Evolutionary conservation across 2,113 vertebrate genomes (phyloP).

Genomic region (Caracal caracal): DNA sequence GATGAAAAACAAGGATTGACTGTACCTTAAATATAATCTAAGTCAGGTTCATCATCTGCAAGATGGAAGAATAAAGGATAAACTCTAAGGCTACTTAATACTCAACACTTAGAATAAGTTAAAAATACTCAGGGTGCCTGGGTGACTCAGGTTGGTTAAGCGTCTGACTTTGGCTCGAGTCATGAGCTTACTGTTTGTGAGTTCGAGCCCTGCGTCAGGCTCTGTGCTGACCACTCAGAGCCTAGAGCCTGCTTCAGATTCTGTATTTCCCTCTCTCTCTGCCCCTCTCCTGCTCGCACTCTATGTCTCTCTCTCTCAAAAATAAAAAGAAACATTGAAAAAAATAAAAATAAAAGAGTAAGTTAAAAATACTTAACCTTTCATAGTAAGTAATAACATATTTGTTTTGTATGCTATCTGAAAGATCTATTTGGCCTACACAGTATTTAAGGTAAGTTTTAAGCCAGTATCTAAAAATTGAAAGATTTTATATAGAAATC

Average conservation of each 20-base stretch:
- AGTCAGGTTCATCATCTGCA: neutral
- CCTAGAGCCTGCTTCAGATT: too few relatives aligned
- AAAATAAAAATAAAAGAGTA: too few relatives aligned
- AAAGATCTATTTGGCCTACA: neutral
- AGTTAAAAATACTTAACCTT: neutral
- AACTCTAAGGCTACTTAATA: neutral
- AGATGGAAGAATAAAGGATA: neutral
- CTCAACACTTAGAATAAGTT: neutral
- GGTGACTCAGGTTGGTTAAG: too few relatives aligned
- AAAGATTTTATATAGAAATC: neutral
- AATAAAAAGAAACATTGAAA: too few relatives aligned
- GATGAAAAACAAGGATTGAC: neutral
- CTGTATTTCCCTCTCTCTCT: too few relatives aligned
- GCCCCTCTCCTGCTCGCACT: too few relatives aligned
- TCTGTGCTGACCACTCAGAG: too few relatives aligned
- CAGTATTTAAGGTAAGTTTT: constrained; percentile 2
- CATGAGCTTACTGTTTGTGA: too few relatives aligned
- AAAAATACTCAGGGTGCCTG: neutral
- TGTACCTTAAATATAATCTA: neutral
- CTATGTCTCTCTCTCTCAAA: too few relatives aligned
- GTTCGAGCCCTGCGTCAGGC: too few relatives aligned
- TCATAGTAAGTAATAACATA: neutral
- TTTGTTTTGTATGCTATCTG: neutral
- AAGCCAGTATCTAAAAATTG: constrained; percentile 9
- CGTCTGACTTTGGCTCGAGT: too few relatives aligned